A percentile compares a stretch with the other conserved stretches of the same genome.
phyloP scores from a whole-genome alignment of 2,797 vertebrate genomes.

The Channa striata region DNA sequence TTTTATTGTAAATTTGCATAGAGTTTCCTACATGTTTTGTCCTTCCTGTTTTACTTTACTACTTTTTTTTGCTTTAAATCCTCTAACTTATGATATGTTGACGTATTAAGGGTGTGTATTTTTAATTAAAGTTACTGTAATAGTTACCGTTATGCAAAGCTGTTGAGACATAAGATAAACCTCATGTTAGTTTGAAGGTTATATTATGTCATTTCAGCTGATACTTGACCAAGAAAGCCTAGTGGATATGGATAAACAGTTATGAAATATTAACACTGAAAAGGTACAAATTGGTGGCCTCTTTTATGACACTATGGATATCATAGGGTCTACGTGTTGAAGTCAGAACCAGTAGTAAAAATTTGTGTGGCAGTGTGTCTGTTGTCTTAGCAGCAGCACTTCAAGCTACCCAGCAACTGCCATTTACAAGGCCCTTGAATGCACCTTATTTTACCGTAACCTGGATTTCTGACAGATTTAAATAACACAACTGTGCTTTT shows the following conservation, averaged over 20 bases:
- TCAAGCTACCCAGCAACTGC: slow-evolving; percentile 30
- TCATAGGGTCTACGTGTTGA: background rate
- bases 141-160: background rate
- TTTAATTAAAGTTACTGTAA: background rate
- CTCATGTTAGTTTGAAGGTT: background rate
- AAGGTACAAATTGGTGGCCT: slow-evolving; percentile 14
- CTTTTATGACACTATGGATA: slow-evolving; percentile 20
- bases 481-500: slow-evolving; percentile 30
- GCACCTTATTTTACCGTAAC: slow-evolving; percentile 29
- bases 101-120: background rate
- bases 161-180: background rate
- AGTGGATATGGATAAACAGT: background rate
- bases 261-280: slow-evolving; percentile 25
- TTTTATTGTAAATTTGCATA: background rate
- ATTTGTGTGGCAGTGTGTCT: slow-evolving; percentile 31
- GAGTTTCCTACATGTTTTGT: background rate
- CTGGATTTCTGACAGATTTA: background rate
- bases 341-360: slow-evolving; percentile 28
- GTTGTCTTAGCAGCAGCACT: slow-evolving; percentile 65
- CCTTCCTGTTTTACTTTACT: too few species aligned
- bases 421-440: slow-evolving; percentile 53
- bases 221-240: background rate
- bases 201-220: background rate
- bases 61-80: background rate
- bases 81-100: background rate